Conservation (phyloP, 2,113 vertebrate genomes). For the Leptobrachium leishanense region DNA sequence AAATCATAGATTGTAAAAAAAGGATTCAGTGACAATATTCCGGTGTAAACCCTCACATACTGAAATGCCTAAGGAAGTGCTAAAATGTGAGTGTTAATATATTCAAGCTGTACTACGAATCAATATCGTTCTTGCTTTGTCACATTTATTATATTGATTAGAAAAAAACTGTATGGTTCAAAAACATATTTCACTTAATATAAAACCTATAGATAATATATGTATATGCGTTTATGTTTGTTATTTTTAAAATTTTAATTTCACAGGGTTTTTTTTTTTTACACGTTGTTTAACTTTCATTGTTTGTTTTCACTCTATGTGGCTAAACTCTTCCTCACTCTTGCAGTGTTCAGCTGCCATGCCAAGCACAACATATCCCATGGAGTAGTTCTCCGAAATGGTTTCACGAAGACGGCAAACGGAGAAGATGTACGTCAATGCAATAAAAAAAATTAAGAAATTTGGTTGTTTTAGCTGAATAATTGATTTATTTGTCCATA, state of each 20-base stretch:
- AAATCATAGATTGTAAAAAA: no score
- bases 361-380: conserved; percentile 44
- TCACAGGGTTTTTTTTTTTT: conserved; percentile 5
- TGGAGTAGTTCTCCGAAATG: conserved; percentile 44
- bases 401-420: conserved; percentile 22
- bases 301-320: conserved; percentile 41
- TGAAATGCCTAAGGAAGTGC: no score
- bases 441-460: conserved; percentile 1
- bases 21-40: no score
- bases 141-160: no score
- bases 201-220: no score
- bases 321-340: conserved; percentile 43
- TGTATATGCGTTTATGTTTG: no score
- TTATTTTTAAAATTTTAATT: background rate
- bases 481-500: conserved; percentile 21
- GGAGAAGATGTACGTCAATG: conserved; percentile 26
- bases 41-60: no score
- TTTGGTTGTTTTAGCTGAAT: background rate
- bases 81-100: no score
- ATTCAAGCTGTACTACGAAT: no score
- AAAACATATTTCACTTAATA: no score
- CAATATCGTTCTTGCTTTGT: no score
- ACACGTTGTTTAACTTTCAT: conserved; percentile 19
- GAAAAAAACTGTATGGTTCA: no score
- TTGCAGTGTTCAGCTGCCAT: conserved; percentile 2